phyloP scores from a whole-genome alignment of 2,113 vertebrate species.

The Pandion haliaetus region DNA sequence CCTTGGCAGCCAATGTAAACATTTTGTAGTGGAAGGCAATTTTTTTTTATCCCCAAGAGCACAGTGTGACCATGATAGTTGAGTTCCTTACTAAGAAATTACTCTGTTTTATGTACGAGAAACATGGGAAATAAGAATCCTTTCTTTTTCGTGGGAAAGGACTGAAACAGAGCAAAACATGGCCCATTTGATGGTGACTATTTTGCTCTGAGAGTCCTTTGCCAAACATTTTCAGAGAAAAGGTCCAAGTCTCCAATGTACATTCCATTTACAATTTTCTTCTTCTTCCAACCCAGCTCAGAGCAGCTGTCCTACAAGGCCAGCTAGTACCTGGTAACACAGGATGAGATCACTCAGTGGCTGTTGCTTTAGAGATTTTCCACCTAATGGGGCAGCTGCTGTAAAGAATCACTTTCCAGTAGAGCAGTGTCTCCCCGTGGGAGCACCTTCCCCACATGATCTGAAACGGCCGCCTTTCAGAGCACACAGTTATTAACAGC shows the following conservation, averaged over 20 bases:
- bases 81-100: neutral
- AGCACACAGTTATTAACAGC: neutral
- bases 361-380: neutral
- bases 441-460: neutral
- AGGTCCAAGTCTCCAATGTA: neutral
- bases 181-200: neutral
- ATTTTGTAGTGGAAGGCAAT: conserved; percentile 80
- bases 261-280: neutral
- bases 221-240: neutral
- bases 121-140: neutral
- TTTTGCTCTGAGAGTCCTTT: neutral
- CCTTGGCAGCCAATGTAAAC: conserved; percentile 70
- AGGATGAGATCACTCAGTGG: neutral
- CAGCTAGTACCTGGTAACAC: neutral
- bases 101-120: neutral
- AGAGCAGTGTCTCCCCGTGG: neutral
- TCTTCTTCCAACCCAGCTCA: neutral
- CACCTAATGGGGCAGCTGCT: neutral
- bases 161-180: neutral
- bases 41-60: conserved; percentile 60
- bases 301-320: neutral
- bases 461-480: fast-evolving
- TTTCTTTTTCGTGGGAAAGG: neutral
- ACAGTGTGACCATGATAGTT: neutral
- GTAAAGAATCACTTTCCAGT: neutral